Percentiles rank a stretch among this genome's conserved stretches.
phyloP scores from a whole-genome alignment of 2,888 invertebrate genomes.

The Drosophila picticornis region DNA sequence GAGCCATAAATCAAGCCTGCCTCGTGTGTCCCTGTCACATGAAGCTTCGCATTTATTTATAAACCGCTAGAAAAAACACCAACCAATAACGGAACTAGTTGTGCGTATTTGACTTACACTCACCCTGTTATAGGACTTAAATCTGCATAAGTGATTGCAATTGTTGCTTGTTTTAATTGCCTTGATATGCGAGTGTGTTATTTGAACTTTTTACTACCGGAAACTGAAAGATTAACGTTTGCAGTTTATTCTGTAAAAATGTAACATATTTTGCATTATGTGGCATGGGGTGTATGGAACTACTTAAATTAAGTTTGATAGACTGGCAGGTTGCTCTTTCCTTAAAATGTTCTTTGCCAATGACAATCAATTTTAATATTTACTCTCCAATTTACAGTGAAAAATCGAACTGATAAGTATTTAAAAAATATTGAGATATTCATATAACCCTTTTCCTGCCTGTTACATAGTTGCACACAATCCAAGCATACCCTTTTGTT shows the following conservation, averaged over 20 bases:
- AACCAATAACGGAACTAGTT: neutral
- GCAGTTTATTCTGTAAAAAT: neutral
- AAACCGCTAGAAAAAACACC: conserved; percentile 36
- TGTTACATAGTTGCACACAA: neutral
- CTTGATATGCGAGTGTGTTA: neutral
- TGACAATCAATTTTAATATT: neutral
- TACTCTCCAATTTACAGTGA: neutral
- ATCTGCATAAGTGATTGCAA: neutral
- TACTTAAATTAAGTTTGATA: neutral
- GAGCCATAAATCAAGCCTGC: conserved; percentile 66
- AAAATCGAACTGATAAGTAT: neutral
- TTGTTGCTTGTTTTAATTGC: neutral
- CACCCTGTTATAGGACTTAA: conserved; percentile 1
- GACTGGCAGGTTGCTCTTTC: neutral
- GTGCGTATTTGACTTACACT: neutral
- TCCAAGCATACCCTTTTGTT: neutral
- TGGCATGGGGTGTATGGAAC: fast-evolving
- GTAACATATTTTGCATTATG: neutral
- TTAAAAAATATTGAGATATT: too few species aligned
- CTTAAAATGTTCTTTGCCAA: neutral
- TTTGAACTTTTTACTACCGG: neutral
- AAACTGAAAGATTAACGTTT: neutral
- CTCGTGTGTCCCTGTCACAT: conserved; percentile 56
- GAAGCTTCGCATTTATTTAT: conserved; percentile 69
- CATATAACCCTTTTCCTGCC: neutral